Evolutionary conservation across 2,888 invertebrate species (phyloP), one percentile per base, ranked within the genome.

Genomic region (Tethea ocularis): DNA sequence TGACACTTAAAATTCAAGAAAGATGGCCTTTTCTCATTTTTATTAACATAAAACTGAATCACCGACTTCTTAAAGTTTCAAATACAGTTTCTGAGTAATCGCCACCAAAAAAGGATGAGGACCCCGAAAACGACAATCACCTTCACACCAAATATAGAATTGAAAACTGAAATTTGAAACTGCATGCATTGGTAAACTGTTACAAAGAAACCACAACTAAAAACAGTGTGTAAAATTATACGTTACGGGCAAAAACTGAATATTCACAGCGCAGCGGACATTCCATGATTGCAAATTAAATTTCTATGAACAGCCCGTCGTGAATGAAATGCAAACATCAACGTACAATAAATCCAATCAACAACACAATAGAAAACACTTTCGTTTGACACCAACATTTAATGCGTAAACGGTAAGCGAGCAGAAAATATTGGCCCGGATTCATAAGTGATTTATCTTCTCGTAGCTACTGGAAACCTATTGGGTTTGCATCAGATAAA

Each of bases 371-470:
- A 83, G 74, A 74, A 63, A 64, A 61, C 73, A 77, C 72, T 80
- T 80, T 81, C 74, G 68, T 70, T 74, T 69, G 65, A 60, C 54
- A 54, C 22, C 33, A 33, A 17, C 17, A 17, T 38, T 29, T 41
- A 51, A 41, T 46, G 52, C 51, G 61, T 10, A 36, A 33, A 33
- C 54, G 54, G 54, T 33, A 66, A 65, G 63, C 62, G 61, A 63
- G 56, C 62, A 64, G 68, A 69, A 66, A 68, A 64, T 70, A 78
- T 71, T 75, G 78, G 67, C 77, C 79, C 64, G 73, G 69, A 77
- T 80, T 72, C 74, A 74, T 73, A 74, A 70, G 70, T 81, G 76
- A 83, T 83, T 82, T 80, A 81, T 80, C 54, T 54, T n/a, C 15
- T 33, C 20, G 6, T 6, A 29, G 75, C 76, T 75, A 78, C 81